Conservation (phyloP, 2,113 vertebrate species). For the Percopsis transmontana region DNA sequence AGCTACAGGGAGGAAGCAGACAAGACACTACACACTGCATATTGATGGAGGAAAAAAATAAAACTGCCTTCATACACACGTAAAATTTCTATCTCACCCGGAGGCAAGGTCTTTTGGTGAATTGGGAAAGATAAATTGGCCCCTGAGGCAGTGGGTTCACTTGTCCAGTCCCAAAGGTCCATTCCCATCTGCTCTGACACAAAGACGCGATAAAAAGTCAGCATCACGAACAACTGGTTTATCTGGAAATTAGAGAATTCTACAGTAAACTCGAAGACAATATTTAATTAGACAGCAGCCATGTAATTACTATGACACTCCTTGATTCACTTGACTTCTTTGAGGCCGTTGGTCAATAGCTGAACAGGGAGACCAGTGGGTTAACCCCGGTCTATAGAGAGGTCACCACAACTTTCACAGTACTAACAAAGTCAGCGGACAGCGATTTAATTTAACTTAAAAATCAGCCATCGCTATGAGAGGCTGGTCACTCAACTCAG, state of each 20-base stretch:
- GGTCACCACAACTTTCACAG: too few relatives aligned
- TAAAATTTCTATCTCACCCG: neutral
- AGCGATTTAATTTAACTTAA: neutral
- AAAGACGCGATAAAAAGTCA: slow-evolving; percentile 4
- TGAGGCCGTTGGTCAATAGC: too few relatives aligned
- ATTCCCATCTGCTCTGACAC: neutral
- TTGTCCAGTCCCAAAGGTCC: neutral
- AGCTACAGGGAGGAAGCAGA: slow-evolving; percentile 6
- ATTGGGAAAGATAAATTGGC: neutral
- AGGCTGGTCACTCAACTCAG: slow-evolving; percentile 1
- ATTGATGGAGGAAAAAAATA: neutral
- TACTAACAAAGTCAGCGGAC: too few relatives aligned
- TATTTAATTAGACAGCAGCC: too few relatives aligned
- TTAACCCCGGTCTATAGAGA: too few relatives aligned
- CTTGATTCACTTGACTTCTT: too few relatives aligned
- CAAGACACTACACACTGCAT: neutral
- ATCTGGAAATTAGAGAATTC: neutral
- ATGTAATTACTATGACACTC: too few relatives aligned
- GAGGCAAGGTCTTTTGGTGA: slow-evolving; percentile 4
- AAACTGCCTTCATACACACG: neutral
- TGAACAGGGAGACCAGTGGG: too few relatives aligned
- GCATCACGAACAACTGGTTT: neutral
- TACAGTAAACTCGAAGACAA: neutral
- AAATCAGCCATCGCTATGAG: neutral
- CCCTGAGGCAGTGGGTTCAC: neutral